These are phyloP conservation scores for Ooceraea biroi DNA, from an alignment of 1,140 invertebrate genomes.

Conservation along the genomic window DNA sequence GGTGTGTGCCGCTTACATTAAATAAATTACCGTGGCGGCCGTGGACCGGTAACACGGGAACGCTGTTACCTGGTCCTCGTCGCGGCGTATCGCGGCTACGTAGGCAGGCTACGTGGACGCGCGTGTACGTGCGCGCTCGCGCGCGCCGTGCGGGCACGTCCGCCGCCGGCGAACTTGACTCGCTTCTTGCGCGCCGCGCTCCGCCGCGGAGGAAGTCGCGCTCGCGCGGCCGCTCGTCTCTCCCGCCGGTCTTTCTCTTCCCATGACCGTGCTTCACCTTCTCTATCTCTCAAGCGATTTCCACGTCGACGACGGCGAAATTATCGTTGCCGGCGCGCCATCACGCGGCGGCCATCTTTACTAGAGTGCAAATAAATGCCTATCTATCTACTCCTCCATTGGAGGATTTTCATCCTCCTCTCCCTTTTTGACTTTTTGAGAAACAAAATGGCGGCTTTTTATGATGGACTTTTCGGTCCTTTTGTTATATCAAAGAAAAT, in stretches of 20 bases:
- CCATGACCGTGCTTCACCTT: conserved; percentile 76
- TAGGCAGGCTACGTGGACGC: conserved; percentile 12
- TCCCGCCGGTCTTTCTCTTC: conserved; percentile 69
- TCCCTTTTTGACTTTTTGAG: too few species aligned
- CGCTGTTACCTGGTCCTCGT: conserved; percentile 78
- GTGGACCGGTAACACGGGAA: conserved; percentile 81
- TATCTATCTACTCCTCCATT: neutral
- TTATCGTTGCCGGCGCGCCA: conserved; percentile 51
- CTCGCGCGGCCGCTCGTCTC: conserved; percentile 65
- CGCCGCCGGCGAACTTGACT: conserved; percentile 71
- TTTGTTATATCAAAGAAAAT: too few species aligned
- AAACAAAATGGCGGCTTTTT: too few species aligned
- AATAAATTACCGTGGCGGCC: conserved; percentile 80
- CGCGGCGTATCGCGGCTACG: neutral
- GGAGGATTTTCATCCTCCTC: too few species aligned
- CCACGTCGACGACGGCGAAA: conserved; percentile 60
- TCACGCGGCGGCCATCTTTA: conserved; percentile 19
- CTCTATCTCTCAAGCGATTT: conserved; percentile 59
- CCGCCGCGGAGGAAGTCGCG: conserved; percentile 70
- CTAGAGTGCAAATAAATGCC: neutral
- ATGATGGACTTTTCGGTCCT: too few species aligned
- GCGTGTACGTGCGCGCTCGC: neutral
- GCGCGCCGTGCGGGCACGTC: conserved; percentile 22
- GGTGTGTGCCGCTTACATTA: conserved; percentile 76
- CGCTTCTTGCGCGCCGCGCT: conserved; percentile 69